Conservation (phyloP, 2,888 invertebrate species). For the Chrysolina oricalcia region DNA sequence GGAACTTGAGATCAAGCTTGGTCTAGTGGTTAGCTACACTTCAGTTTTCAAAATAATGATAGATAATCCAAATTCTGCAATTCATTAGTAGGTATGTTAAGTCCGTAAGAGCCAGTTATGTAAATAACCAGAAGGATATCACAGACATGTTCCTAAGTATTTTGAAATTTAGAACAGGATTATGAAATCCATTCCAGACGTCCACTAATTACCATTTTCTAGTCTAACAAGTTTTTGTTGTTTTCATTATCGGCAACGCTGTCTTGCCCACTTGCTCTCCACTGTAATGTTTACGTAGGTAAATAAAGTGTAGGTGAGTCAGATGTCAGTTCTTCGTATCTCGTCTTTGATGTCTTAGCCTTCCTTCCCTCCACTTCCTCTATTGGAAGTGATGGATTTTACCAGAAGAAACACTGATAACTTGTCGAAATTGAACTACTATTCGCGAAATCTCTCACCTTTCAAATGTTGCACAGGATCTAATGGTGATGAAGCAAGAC, state of each 20-base stretch:
- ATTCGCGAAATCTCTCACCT: constrained; percentile 54
- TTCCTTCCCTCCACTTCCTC: too few species aligned
- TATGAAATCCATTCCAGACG: background rate
- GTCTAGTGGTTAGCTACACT: too few species aligned
- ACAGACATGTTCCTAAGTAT: background rate
- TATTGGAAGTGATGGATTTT: too few species aligned
- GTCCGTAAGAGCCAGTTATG: background rate
- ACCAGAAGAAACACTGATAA: too few species aligned
- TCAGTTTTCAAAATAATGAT: too few species aligned
- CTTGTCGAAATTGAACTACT: background rate
- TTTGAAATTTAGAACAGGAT: background rate
- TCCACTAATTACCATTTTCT: background rate
- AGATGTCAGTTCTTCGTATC: constrained; percentile 9
- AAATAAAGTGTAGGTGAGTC: constrained; percentile 12
- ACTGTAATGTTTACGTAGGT: background rate
- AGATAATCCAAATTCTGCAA: background rate
- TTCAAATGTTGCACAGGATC: constrained; percentile 62
- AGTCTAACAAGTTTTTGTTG: background rate
- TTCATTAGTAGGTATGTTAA: background rate
- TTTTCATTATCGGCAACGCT: background rate
- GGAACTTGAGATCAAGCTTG: too few species aligned
- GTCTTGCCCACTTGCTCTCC: background rate
- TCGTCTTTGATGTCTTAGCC: background rate
- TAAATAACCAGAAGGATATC: background rate
- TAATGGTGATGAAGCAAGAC: constrained; percentile 63